Evolutionary conservation across 2,888 invertebrate genomes (phyloP).

Genomic region (Orthosia incerta): DNA sequence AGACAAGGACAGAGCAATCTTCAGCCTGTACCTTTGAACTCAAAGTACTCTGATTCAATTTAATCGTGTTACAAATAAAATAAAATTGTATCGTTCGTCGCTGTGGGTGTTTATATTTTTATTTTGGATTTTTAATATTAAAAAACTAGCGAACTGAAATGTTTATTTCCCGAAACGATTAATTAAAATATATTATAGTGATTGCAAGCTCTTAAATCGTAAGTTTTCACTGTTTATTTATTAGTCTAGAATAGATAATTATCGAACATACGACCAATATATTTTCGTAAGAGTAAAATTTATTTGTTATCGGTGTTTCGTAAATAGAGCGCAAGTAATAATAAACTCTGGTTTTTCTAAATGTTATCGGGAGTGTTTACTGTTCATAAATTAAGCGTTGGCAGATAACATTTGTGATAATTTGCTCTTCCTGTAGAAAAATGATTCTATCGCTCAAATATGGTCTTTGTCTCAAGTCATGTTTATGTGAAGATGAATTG

Average conservation of each 20-base stretch:
- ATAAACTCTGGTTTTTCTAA: slow-evolving; percentile 34
- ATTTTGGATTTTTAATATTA: slow-evolving; percentile 30
- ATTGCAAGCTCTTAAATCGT: slow-evolving; percentile 45
- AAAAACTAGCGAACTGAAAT: slow-evolving; percentile 23
- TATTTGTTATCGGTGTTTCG: slow-evolving; percentile 36
- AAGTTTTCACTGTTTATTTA: slow-evolving; percentile 45
- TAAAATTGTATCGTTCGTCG: slow-evolving; percentile 28
- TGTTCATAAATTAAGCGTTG: slow-evolving; percentile 35
- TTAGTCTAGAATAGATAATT: slow-evolving; percentile 13
- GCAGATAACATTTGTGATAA: slow-evolving; percentile 45
- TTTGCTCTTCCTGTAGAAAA: slow-evolving; percentile 52
- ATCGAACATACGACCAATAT: neutral
- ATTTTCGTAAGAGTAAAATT: slow-evolving; percentile 16
- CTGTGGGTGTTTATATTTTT: slow-evolving; percentile 59
- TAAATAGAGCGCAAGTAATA: slow-evolving; percentile 22
- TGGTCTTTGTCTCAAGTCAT: slow-evolving; percentile 45
- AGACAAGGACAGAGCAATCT: slow-evolving; percentile 44
- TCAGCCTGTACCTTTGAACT: neutral
- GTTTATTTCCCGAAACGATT: slow-evolving; percentile 18
- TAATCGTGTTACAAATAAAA: slow-evolving; percentile 15
- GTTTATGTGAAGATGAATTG: slow-evolving; percentile 2
- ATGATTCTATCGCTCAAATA: slow-evolving; percentile 6
- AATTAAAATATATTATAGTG: slow-evolving; percentile 12
- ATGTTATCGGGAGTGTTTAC: slow-evolving; percentile 27
- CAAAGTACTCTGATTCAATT: slow-evolving; percentile 22